These are phyloP conservation scores for Anomalospiza imberbis DNA, from an alignment of 2,797 vertebrate species.

Conservation along the genomic window DNA sequence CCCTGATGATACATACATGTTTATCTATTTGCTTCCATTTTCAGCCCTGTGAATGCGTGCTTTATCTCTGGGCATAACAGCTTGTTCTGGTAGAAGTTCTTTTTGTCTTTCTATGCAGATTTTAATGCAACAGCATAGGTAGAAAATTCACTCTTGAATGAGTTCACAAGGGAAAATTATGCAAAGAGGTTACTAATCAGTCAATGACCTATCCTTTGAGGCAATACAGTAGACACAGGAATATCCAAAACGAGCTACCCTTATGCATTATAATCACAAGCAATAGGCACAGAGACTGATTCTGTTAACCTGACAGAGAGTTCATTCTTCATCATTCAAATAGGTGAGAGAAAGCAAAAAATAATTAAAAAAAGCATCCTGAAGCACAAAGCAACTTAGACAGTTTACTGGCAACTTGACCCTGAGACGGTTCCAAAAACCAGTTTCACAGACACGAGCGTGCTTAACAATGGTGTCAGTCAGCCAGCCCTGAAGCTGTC, in stretches of 20 bases:
- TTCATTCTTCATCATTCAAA: slow-evolving; percentile 36
- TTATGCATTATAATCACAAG: slow-evolving; percentile 14
- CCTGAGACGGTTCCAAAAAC: slow-evolving; percentile 42
- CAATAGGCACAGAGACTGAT: not conserved
- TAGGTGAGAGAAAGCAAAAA: slow-evolving; percentile 5
- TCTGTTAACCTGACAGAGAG: slow-evolving; percentile 37
- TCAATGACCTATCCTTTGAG: slow-evolving; percentile 32
- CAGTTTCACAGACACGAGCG: slow-evolving; percentile 49
- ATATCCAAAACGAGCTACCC: slow-evolving; percentile 42
- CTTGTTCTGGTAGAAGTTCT: slow-evolving; percentile 41
- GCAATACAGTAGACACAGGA: slow-evolving; percentile 25
- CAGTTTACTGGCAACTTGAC: slow-evolving; percentile 67
- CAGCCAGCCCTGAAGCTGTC: slow-evolving; percentile 53
- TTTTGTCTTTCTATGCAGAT: slow-evolving; percentile 53
- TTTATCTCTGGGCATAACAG: not conserved
- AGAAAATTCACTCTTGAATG: slow-evolving; percentile 38
- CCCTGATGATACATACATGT: not conserved
- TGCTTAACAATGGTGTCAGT: slow-evolving; percentile 57
- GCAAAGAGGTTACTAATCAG: slow-evolving; percentile 35
- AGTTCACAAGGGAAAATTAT: slow-evolving; percentile 51
- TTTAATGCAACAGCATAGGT: slow-evolving; percentile 46
- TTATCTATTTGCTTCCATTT: slow-evolving; percentile 40
- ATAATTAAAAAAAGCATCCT: not conserved
- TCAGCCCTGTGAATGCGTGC: not conserved
- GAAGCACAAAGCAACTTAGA: slow-evolving; percentile 41